phyloP scores from a whole-genome alignment of 2,113 vertebrate genomes.

The Genyomyrus donnyi region DNA sequence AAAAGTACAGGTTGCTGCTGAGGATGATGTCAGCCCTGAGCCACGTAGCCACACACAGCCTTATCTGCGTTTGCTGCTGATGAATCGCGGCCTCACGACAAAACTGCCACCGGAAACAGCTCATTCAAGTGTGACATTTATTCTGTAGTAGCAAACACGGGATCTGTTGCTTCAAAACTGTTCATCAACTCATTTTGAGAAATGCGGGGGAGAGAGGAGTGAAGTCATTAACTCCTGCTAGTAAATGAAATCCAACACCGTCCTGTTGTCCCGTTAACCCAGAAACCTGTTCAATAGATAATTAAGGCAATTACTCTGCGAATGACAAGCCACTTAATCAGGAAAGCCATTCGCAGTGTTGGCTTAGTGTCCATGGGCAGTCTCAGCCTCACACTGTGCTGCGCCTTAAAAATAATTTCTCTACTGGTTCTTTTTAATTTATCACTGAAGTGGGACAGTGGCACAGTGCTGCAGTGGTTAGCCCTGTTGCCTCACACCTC shows the following conservation, averaged over 20 bases:
- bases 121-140: constrained; percentile 94
- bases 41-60: constrained; percentile 25
- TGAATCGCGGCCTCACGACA: constrained; percentile 56
- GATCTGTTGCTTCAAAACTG: constrained; percentile 78
- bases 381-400: constrained; percentile 21
- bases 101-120: constrained; percentile 64
- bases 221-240: constrained; percentile 83
- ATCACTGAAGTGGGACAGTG: background rate
- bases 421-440: background rate
- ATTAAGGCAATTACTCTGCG: constrained; percentile 87
- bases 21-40: constrained; percentile 41
- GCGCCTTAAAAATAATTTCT: background rate
- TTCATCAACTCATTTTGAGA: constrained; percentile 94
- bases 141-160: constrained; percentile 94
- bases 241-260: constrained; percentile 83
- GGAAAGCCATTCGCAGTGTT: constrained; percentile 58
- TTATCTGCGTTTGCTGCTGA: constrained; percentile 38
- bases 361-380: constrained; percentile 62
- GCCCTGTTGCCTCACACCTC: background rate
- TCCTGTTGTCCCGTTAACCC: constrained; percentile 82
- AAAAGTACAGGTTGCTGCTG: constrained; percentile 15
- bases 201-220: constrained; percentile 77
- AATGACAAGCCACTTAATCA: constrained; percentile 72
- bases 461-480: background rate
- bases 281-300: constrained; percentile 84